Evolutionary conservation across 2,113 vertebrate species (phyloP), one percentile per base, ranked within the genome.

Genomic region (Monopterus albus): DNA sequence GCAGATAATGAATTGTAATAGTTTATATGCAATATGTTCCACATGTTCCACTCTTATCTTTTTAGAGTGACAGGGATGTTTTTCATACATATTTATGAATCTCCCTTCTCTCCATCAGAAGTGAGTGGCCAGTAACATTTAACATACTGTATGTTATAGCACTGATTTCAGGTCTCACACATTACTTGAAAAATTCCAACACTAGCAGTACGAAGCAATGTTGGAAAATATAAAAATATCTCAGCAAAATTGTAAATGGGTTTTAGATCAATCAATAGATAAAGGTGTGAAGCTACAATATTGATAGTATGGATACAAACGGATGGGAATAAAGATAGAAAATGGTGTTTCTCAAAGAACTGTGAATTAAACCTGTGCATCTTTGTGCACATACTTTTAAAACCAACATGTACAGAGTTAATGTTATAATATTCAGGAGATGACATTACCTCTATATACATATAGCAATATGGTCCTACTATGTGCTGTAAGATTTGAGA

Each of bases 111-210:
- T n/a, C n/a, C n/a, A n/a, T n/a, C n/a, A n/a, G 38, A 46, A 5
- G 11, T 53, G 18, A 36, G 13, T 26, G 59, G 53, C 18, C 36
- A 72, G 52, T 35, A 57, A 23, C 47, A 51, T 33, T 42, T 28
- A 61, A 61, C 40, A n/a, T n/a, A n/a, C n/a, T n/a, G 50, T 20
- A 21, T 47, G 40, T 46, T 35, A 33, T 14, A 63, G 38, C 53
- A 70, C 60, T 55, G 58, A 85, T 58, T 59, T 45, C 45, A 57
- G 28, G 52, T 21, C 14, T 61, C 12, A 2, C n/a, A 36, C 13
- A 20, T 42, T 31, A 43, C 43, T 25, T 65, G 21, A 38, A n/a
- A 40, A 42, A 49, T 39, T 57, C 15, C 18, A 35, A 29, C 13
- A 33, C 7, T 4, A 35, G 6, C 26, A 13, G 36, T 15, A 15